phyloP scores from a whole-genome alignment of 1,140 invertebrate species.

The Diabrotica undecimpunctata region DNA sequence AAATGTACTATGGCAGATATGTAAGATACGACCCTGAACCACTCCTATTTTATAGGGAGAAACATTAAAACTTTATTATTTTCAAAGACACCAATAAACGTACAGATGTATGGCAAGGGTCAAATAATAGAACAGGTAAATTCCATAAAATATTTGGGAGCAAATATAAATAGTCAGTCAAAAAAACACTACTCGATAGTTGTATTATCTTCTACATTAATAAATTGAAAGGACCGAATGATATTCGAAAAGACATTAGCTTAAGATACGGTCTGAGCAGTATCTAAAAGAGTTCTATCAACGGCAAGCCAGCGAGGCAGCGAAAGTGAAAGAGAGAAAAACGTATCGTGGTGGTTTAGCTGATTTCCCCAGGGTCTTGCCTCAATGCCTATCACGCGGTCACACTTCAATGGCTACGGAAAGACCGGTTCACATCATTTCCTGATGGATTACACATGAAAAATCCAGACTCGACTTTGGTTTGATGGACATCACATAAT shows the following conservation, averaged over 20 bases:
- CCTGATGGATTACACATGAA: slow-evolving; percentile 43
- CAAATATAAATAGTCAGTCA: too few relatives aligned
- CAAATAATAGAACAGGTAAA: too few relatives aligned
- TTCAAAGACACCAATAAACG: too few relatives aligned
- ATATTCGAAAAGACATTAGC: slow-evolving; percentile 37
- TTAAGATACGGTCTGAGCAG: slow-evolving; percentile 29
- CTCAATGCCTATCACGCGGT: slow-evolving; percentile 41
- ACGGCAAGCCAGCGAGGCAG: slow-evolving; percentile 20
- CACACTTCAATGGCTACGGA: slow-evolving; percentile 46
- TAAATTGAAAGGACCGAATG: slow-evolving; percentile 8
- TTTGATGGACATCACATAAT: slow-evolving; percentile 23
- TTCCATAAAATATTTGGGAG: too few relatives aligned
- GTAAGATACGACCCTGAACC: too few relatives aligned
- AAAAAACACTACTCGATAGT: too few relatives aligned
- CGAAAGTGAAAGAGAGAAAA: slow-evolving; percentile 16
- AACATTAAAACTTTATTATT: too few relatives aligned
- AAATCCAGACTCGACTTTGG: slow-evolving; percentile 24
- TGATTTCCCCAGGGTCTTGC: slow-evolving; percentile 44
- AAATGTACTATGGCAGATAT: too few relatives aligned
- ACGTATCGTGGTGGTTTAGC: slow-evolving; percentile 33
- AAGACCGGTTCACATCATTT: slow-evolving; percentile 45
- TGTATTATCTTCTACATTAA: too few relatives aligned
- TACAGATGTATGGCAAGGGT: too few relatives aligned
- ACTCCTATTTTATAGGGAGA: too few relatives aligned
- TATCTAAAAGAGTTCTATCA: slow-evolving; percentile 33